These are phyloP conservation scores for Merluccius polli DNA, from an alignment of 2,797 vertebrate species.

Conservation along the genomic window DNA sequence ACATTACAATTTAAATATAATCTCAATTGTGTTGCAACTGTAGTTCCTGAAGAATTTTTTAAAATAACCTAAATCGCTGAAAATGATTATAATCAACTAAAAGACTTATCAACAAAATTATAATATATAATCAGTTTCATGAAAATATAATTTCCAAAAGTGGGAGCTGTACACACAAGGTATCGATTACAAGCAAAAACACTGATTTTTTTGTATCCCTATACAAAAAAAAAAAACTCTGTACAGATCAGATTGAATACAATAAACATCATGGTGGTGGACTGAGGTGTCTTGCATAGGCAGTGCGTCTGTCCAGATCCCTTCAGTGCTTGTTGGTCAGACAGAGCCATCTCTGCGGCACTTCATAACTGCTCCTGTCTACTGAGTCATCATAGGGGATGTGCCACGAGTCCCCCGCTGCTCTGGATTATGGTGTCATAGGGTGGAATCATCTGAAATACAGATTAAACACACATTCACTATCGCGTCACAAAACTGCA, in stretches of 20 bases:
- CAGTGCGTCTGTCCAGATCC: too few relatives aligned
- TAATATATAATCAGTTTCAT: too few relatives aligned
- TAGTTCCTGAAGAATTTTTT: too few relatives aligned
- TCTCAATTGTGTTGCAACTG: too few relatives aligned
- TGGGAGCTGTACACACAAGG: not conserved
- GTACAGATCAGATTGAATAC: not conserved
- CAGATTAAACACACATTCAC: slow-evolving; percentile 19
- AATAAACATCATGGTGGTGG: not conserved
- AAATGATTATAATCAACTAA: not conserved
- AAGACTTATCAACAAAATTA: not conserved
- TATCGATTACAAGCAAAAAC: not conserved
- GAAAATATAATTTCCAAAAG: not conserved
- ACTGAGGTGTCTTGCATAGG: too few relatives aligned
- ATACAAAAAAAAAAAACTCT: not conserved
- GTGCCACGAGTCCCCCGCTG: slow-evolving; percentile 83
- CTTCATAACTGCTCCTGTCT: slow-evolving; percentile 78
- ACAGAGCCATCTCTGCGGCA: slow-evolving; percentile 91
- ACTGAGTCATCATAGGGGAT: slow-evolving; percentile 84
- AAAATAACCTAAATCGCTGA: not conserved
- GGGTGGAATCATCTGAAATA: slow-evolving; percentile 69
- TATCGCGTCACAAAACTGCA: not conserved
- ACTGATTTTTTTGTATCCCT: not conserved
- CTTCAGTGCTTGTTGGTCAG: slow-evolving; percentile 57
- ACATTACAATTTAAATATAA: too few relatives aligned
- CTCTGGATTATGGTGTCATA: slow-evolving; percentile 90